A percentile compares a stretch with the other conserved stretches of the same genome.
These are phyloP conservation scores for Epiblema foenella DNA, from an alignment of 2,888 invertebrate species.

Conservation along the genomic window DNA sequence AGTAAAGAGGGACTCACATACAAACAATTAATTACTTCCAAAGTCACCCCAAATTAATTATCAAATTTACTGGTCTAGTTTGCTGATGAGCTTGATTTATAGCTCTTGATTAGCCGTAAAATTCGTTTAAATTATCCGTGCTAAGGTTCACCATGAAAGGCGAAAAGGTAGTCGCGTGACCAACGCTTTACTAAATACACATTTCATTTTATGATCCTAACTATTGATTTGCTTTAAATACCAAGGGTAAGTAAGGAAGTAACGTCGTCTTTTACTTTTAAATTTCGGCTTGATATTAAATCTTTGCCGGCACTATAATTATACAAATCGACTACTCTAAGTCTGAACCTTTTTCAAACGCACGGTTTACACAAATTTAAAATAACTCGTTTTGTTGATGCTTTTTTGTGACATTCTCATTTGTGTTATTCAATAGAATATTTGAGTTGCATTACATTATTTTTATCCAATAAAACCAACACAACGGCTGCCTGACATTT, in stretches of 20 bases:
- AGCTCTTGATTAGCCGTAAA: slow-evolving; percentile 34
- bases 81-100: slow-evolving; percentile 24
- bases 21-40: slow-evolving; percentile 3
- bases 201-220: slow-evolving; percentile 35
- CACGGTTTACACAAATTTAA: background rate
- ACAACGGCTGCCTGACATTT: background rate
- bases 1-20: background rate
- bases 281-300: slow-evolving; percentile 6
- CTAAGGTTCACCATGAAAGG: slow-evolving; percentile 33
- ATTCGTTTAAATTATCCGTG: slow-evolving; percentile 36
- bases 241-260: slow-evolving; percentile 25
- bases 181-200: slow-evolving; percentile 32
- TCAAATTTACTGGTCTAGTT: slow-evolving; percentile 18
- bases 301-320: background rate
- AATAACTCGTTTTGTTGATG: too few relatives aligned
- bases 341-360: background rate
- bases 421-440: background rate
- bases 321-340: background rate
- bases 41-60: background rate
- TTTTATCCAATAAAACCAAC: background rate
- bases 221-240: slow-evolving; percentile 42
- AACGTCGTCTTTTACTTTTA: slow-evolving; percentile 3
- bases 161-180: slow-evolving; percentile 36
- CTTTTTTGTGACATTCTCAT: too few relatives aligned
- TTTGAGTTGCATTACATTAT: background rate